Percentiles rank a stretch among this genome's conserved stretches.
These are phyloP conservation scores for Pachypanchax playfairii DNA, from an alignment of 2,113 vertebrate species.

Conservation along the genomic window DNA sequence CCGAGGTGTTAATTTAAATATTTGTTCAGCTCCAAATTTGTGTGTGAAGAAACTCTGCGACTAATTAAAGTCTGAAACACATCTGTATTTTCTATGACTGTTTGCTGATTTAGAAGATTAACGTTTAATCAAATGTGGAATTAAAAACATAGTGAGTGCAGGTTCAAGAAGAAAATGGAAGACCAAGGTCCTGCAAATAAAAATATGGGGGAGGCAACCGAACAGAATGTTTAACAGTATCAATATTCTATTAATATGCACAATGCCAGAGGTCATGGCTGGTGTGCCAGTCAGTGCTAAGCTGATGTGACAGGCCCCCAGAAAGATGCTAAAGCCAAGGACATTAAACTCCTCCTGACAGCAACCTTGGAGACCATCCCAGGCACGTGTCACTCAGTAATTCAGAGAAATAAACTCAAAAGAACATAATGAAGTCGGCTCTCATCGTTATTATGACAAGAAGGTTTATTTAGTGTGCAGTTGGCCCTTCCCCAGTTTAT, in stretches of 20 bases:
- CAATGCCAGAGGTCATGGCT: constrained; percentile 86
- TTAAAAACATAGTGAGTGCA: background rate
- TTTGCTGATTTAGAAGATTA: constrained; percentile 86
- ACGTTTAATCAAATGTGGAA: background rate
- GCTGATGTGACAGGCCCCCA: constrained; percentile 84
- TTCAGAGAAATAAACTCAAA: constrained; percentile 83
- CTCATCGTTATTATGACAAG: constrained; percentile 78
- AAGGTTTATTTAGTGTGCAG: constrained; percentile 75
- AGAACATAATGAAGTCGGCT: constrained; percentile 79
- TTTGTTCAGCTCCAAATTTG: background rate
- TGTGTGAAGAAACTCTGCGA: constrained; percentile 72
- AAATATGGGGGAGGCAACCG: constrained; percentile 26
- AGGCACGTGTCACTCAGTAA: constrained; percentile 70
- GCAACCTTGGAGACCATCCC: constrained; percentile 86
- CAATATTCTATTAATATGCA: constrained; percentile 94
- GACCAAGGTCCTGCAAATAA: constrained; percentile 16
- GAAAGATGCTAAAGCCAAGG: constrained; percentile 83
- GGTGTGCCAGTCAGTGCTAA: constrained; percentile 82
- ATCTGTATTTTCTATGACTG: constrained; percentile 87
- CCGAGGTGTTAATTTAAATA: constrained; percentile 1
- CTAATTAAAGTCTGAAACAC: constrained; percentile 94
- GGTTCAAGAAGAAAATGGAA: background rate
- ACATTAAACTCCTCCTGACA: constrained; percentile 86
- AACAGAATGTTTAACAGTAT: constrained; percentile 85
- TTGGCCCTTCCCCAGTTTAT: constrained; percentile 50